phyloP scores from a whole-genome alignment of 2,888 invertebrate species.

The Eucera pruinosa region DNA sequence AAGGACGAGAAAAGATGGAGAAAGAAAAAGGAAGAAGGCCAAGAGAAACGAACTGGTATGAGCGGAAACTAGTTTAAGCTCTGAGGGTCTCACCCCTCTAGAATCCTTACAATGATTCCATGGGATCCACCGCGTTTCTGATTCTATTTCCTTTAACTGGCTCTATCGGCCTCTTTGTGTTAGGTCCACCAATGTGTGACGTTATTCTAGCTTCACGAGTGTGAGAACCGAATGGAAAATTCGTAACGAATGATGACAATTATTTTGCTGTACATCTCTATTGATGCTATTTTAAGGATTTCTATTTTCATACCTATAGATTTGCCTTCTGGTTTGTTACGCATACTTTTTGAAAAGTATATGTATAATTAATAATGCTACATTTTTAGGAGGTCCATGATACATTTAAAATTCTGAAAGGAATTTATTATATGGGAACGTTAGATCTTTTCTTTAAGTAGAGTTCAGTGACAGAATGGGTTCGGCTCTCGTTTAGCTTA shows the following conservation, averaged over 20 bases:
- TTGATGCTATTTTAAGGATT: not conserved
- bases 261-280: slow-evolving; percentile 16
- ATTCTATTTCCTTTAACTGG: slow-evolving; percentile 69
- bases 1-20: slow-evolving; percentile 55
- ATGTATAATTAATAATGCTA: not conserved
- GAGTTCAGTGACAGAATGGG: not conserved
- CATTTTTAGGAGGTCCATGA: not conserved
- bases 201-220: slow-evolving; percentile 56
- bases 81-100: slow-evolving; percentile 69
- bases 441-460: not conserved
- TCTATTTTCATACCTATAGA: slow-evolving; percentile 10
- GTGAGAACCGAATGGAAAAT: slow-evolving; percentile 73
- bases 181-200: slow-evolving; percentile 35
- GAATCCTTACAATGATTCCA: slow-evolving; percentile 69
- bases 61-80: slow-evolving; percentile 76
- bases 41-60: slow-evolving; percentile 70
- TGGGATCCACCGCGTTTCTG: slow-evolving; percentile 67
- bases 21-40: slow-evolving; percentile 53
- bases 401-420: not conserved
- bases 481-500: not conserved
- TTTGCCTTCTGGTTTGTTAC: not conserved
- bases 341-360: not conserved
- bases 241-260: slow-evolving; percentile 44
- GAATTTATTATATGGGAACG: too few species aligned
- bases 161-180: slow-evolving; percentile 61